Base-by-base conservation (phyloP, 2,113 vertebrate genomes). In the Alces alces region DNA sequence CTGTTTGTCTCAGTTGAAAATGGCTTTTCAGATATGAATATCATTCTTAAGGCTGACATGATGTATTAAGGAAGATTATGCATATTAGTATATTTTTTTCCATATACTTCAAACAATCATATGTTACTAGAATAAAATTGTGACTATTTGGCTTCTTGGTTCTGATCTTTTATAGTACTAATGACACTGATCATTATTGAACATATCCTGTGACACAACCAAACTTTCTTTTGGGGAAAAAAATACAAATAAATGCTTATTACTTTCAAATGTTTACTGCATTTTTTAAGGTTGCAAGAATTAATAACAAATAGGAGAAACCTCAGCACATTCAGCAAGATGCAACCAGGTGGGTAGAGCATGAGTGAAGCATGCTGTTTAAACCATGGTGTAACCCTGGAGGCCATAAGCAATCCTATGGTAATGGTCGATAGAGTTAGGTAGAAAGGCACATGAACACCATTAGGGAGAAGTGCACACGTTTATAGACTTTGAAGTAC, bases 1-100 rank as follows among this genome's bases (percentile, higher is more conserved):
- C 30, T 79, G 50, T 97, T 97, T 82, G 25, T 93, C 47, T 98
- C 93, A 94, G 36, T 54, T 90, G n/a, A 94, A 97, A 97, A 61
- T 87, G 61, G 95, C 14, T 43, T 95, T 96, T 86, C 30, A 58
- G 21, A 88, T 19, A 30, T 86, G 23, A 94, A 54, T 84, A 55
- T n/a, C 33, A 91, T 83, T 60, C 43, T 93, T 60, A 52, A 86
- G 78, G 47, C 39, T 30, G 9, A 10, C 25, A 58, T 94, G 70
- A 19, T 11, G 54, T 52, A 54, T 25, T 76, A 87, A 66, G 21
- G 13, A 92, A 80, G 78, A 89, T 87, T 39, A 15, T 83, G 13
- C 36, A 61, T 76, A 28, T 89, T 94, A 89, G 91, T 89, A 43
- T 12, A 73, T 45, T 92, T 89, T 43, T 43, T 25, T 64, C 25